Percentiles rank a stretch among this genome's conserved stretches.
Evolutionary conservation across 1,140 invertebrate genomes (phyloP).

Genomic region (Ceratina calcarata): DNA sequence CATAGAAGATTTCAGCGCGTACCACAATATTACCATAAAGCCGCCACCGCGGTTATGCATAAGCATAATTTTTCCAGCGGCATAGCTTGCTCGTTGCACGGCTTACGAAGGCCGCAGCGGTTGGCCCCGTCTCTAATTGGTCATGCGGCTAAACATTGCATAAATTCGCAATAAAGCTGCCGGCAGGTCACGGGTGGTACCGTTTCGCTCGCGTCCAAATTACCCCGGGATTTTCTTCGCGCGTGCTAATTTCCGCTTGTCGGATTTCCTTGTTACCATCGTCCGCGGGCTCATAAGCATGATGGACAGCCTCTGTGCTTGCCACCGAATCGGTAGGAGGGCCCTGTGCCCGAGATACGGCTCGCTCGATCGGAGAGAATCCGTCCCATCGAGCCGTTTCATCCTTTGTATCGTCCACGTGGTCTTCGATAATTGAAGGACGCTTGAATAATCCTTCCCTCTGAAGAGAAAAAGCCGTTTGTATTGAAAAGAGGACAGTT

Average conservation of each 20-base stretch:
- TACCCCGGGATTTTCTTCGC: constrained; percentile 66
- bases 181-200: constrained; percentile 45
- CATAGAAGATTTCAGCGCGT: constrained; percentile 76
- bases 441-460: constrained; percentile 18
- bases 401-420: neutral
- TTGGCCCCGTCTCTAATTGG: constrained; percentile 74
- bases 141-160: constrained; percentile 76
- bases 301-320: neutral
- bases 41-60: constrained; percentile 75
- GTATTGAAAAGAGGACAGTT: constrained; percentile 27
- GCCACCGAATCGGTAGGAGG: neutral
- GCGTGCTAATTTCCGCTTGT: constrained; percentile 54
- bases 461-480: neutral
- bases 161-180: constrained; percentile 78
- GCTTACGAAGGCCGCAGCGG: constrained; percentile 65
- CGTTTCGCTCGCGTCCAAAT: constrained; percentile 64
- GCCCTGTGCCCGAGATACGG: constrained; percentile 2
- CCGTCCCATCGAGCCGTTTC: neutral
- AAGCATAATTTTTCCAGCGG: constrained; percentile 77
- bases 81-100: constrained; percentile 61
- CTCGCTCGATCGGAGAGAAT: neutral
- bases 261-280: constrained; percentile 48
- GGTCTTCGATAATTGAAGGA: constrained; percentile 36
- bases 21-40: constrained; percentile 79
- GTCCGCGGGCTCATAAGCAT: constrained; percentile 33